Base-by-base conservation (phyloP, 1,140 invertebrate species). In the Glossosoma conforme region DNA sequence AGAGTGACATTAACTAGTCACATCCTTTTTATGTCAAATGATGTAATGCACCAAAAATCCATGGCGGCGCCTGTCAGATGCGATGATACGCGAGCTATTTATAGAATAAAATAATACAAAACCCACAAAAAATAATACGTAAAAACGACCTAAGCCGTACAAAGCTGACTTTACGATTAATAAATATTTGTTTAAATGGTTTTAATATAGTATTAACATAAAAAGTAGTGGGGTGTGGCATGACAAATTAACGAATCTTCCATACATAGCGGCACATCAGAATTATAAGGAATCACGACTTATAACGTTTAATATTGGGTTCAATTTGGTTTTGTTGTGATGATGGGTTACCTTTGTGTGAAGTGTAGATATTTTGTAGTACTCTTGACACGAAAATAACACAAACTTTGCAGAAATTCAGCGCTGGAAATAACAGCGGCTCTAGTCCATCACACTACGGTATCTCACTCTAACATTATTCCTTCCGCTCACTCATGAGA, bases 11-110 rank as follows among this genome's bases (percentile, higher is more conserved):
- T 47, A 38, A 47, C 33, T 47, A 20, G 20, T 18, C 14, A 32
- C 46, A 40, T 49, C 46, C 46, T 49, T 49, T 45, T 45, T 40
- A 41, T 49, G 46, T 49, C 46, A 49, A 49, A 42, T 49, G 46
- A 49, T 49, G 46, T 49, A 49, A 49, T 49, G 46, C 46, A 32
- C 46, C 36, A 33, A 48, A 48, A 28, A 44, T 44, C n/a, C 32
- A 49, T 42, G 19, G 21, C 21, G 19, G 40, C 40, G 40, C 11
- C 40, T 38, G 36, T 38, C 36, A 38, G 6, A 17, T 9, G 11
- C 10, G n/a, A 38, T 38, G 36, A 38, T 19, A 15, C 32, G 32
- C 15, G 32, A 13, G n/a, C 32, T 33, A 33, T 33, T 33, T 33
- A 13, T 3, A 15, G n/a, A 33, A 11, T 13, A 11, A 3, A 11